phyloP scores from a whole-genome alignment of 2,888 invertebrate species.

The Bursaphelenchus okinawaensis region DNA sequence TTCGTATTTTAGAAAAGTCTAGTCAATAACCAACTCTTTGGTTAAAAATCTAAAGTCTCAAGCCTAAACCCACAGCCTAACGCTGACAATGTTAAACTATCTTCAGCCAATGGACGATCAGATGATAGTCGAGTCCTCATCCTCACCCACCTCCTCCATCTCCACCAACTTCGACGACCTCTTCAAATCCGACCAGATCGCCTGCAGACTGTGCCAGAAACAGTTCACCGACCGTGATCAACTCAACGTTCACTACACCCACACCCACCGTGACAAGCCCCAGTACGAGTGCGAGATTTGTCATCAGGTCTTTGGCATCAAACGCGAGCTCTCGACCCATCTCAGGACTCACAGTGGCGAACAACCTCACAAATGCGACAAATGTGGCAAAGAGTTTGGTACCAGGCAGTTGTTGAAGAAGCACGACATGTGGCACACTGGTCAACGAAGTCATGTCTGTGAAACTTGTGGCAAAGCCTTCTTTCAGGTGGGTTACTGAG shows the following conservation, averaged over 20 bases:
- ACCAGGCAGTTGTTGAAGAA: slow-evolving; percentile 60
- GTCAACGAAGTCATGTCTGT: slow-evolving; percentile 59
- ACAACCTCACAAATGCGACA: slow-evolving; percentile 50
- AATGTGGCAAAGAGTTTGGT: slow-evolving; percentile 60
- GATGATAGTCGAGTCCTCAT: background rate
- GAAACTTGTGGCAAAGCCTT: slow-evolving; percentile 58
- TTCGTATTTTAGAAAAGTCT: too few species aligned
- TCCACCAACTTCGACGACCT: background rate
- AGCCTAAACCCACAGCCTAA: too few species aligned
- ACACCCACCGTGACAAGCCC: slow-evolving; percentile 56
- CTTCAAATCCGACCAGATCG: background rate
- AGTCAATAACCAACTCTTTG: too few species aligned
- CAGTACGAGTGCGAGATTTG: slow-evolving; percentile 59
- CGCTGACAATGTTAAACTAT: background rate
- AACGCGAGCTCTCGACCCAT: slow-evolving; percentile 59
- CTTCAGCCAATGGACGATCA: background rate
- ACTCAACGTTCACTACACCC: slow-evolving; percentile 53
- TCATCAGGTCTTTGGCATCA: slow-evolving; percentile 58
- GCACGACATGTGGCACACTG: slow-evolving; percentile 60
- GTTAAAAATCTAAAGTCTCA: too few species aligned
- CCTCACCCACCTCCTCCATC: background rate
- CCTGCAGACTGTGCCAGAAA: slow-evolving; percentile 30
- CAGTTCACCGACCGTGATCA: slow-evolving; percentile 34
- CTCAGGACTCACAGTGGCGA: slow-evolving; percentile 59
- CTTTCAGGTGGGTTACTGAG: slow-evolving; percentile 45